Evolutionary conservation across 2,113 vertebrate species (phyloP).

Genomic region (Girardinichthys multiradiatus): DNA sequence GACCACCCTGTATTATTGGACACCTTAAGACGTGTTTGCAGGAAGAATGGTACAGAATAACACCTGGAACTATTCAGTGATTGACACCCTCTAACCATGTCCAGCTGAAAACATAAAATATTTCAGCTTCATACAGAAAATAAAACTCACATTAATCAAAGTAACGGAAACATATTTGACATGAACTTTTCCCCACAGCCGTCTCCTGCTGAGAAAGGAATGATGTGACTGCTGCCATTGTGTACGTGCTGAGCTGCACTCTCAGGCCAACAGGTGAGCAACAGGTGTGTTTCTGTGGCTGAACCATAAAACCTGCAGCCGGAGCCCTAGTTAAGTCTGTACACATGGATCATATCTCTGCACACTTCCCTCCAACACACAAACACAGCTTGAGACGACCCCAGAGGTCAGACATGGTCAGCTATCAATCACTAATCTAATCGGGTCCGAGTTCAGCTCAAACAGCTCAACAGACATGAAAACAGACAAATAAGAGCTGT

Average conservation of each 20-base stretch:
- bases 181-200: too few species aligned
- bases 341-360: neutral
- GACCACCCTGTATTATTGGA: too few species aligned
- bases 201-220: too few species aligned
- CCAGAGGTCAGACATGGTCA: neutral
- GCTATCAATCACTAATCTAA: neutral
- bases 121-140: neutral
- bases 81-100: too few species aligned
- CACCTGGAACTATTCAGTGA: too few species aligned
- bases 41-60: too few species aligned
- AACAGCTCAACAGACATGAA: neutral
- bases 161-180: too few species aligned
- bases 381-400: neutral
- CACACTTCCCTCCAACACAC: neutral
- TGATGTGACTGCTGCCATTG: neutral
- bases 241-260: conserved; percentile 4
- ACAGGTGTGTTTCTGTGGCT: neutral
- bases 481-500: neutral
- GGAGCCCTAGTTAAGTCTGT: too few species aligned
- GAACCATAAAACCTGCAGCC: neutral
- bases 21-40: too few species aligned
- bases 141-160: too few species aligned
- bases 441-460: neutral
- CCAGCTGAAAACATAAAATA: neutral
- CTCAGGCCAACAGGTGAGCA: neutral